Percentiles rank a stretch among this genome's conserved stretches.
Evolutionary conservation across 1,140 invertebrate species (phyloP).

Genomic region (Ctenoplectra terminalis): DNA sequence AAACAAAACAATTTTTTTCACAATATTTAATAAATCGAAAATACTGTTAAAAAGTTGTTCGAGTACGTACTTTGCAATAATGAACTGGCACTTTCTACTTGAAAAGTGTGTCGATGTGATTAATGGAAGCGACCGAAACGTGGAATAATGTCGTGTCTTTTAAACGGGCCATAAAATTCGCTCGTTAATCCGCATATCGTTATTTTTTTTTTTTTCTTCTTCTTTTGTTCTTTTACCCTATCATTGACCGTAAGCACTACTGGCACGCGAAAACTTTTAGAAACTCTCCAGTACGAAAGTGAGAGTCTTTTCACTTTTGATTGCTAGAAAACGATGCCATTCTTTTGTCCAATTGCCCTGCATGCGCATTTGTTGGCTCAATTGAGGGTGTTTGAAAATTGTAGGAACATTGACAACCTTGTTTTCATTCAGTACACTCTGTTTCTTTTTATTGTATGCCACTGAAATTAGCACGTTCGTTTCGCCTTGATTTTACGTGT

Average conservation of each 20-base stretch:
- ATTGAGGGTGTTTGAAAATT: not conserved
- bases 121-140: not conserved
- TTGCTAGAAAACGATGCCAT: slow-evolving; percentile 63
- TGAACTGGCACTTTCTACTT: not conserved
- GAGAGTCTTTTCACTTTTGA: slow-evolving; percentile 76
- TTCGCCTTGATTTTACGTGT: too few species aligned
- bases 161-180: slow-evolving; percentile 18
- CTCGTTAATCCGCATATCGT: not conserved
- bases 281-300: slow-evolving; percentile 68
- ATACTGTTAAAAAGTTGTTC: not conserved
- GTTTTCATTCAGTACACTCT: not conserved
- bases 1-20: not conserved
- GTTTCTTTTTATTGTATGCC: not conserved
- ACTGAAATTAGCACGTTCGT: too few species aligned
- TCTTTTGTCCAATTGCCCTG: not conserved
- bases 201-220: not conserved
- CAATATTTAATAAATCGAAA: not conserved
- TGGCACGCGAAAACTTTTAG: slow-evolving; percentile 58
- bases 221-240: not conserved
- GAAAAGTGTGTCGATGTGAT: slow-evolving; percentile 11
- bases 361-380: not conserved
- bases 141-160: not conserved
- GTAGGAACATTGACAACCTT: not conserved
- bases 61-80: not conserved
- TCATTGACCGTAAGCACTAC: not conserved